A percentile compares a stretch with the other conserved stretches of the same genome.
Evolutionary conservation across 2,113 vertebrate genomes (phyloP).

Genomic region (Elephantulus edwardii): DNA sequence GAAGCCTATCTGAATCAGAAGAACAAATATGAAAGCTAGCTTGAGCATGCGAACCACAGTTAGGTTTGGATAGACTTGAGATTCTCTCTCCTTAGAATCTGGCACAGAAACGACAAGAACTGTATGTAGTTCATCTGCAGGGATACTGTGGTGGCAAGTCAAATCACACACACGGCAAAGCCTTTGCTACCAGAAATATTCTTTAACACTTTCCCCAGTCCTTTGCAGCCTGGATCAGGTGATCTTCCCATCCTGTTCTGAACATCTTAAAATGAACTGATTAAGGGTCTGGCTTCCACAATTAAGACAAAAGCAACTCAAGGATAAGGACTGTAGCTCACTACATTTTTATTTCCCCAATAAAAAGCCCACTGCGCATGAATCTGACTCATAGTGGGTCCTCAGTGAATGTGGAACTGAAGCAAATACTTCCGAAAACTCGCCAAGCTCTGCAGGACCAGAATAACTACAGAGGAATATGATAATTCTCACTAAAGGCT

Average conservation of each 20-base stretch:
- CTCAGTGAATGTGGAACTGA: constrained; percentile 11
- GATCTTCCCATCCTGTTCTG: neutral
- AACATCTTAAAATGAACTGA: neutral
- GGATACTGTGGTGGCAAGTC: neutral
- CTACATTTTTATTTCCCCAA: constrained; percentile 3
- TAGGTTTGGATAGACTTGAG: neutral
- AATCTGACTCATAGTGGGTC: neutral
- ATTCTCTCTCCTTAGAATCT: neutral
- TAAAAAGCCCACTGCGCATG: neutral
- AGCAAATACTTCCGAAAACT: constrained; percentile 35
- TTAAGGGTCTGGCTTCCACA: neutral
- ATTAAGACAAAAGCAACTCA: neutral
- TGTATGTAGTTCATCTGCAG: neutral
- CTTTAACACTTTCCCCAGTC: neutral
- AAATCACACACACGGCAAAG: no score
- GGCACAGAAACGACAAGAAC: neutral
- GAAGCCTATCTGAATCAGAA: constrained; percentile 43
- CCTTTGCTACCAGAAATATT: no score
- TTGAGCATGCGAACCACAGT: neutral
- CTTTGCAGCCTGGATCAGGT: neutral
- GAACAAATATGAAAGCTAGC: neutral
- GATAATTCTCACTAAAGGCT: constrained; percentile 26
- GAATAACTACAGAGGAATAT: constrained; percentile 13
- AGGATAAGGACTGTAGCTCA: neutral
- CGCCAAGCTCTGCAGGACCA: neutral